Evolutionary conservation across 1,140 invertebrate genomes (phyloP), one percentile per base, ranked within the genome.

Genomic region (Littorina saxatilis): DNA sequence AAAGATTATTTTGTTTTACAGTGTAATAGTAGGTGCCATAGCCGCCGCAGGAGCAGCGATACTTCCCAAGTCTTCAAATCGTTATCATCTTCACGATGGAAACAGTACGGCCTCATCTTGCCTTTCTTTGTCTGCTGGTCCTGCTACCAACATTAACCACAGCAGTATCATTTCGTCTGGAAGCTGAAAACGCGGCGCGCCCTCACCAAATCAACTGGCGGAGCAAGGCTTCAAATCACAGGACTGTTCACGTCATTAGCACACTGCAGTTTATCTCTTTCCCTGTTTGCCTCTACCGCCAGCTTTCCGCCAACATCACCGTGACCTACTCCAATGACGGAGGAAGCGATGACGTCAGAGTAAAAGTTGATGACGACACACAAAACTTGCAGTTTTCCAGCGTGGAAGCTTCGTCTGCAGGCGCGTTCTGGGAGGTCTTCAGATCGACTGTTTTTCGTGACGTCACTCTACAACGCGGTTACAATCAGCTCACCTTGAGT

Each of bases 251-350:
- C 50, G 55, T 52, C 27, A 58, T 32, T 52, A 35, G 2, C 3
- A 39, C 50, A 4, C 27, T n/a, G 9, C 47, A 74, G n/a, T 17
- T 20, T 5, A 17, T 81, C 39, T 58, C 70, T 27, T 81, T 81
- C 70, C 66, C 79, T 0, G n/a, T 81, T 15, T 81, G 79, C 23
- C 70, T 81, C 29, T 37, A 29, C 47, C 29, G 37, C 17, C 5
- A 58, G 35, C 32, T 55, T 39, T 23, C 50, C 27, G 79, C 79
- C 35, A 68, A 55, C 55, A 40, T 73, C 50, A 63, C 47, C 2
- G 66, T 81, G 13, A 35, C 29, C 27, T 81, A 81, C 52, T 81
- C 79, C 23, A 81, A 81, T n/a, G 79, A 74, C 50, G 79, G 70
- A 4, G 47, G 37, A 5, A 4, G 4, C n/a, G 79, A 81, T 37